Evolutionary conservation across 2,888 invertebrate genomes (phyloP).

Genomic region (Gasteruption jaculator): DNA sequence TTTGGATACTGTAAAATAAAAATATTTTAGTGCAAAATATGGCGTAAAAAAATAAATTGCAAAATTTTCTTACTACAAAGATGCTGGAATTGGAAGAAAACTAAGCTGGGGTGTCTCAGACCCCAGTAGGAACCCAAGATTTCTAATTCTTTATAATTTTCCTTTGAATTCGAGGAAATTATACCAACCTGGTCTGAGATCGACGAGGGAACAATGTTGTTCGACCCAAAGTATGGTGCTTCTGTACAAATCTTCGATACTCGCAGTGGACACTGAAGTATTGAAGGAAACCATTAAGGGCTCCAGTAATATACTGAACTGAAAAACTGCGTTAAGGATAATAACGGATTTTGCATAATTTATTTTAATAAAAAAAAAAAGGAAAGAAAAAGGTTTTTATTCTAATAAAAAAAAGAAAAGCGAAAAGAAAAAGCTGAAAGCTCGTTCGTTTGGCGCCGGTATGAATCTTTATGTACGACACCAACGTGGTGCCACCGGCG

Average conservation of each 20-base stretch:
- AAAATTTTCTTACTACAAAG: too few relatives aligned
- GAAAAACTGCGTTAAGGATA: slow-evolving; percentile 34
- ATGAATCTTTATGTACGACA: too few relatives aligned
- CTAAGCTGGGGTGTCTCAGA: too few relatives aligned
- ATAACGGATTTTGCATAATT: slow-evolving; percentile 2
- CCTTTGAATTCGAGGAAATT: too few relatives aligned
- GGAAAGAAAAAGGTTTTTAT: too few relatives aligned
- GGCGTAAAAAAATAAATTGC: too few relatives aligned
- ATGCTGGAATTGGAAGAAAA: too few relatives aligned
- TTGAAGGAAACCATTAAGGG: slow-evolving; percentile 89
- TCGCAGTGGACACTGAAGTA: slow-evolving; percentile 85
- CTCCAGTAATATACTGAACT: slow-evolving; percentile 90
- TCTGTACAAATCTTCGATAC: slow-evolving; percentile 85
- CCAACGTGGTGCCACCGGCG: too few relatives aligned
- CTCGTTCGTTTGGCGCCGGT: not conserved
- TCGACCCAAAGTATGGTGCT: slow-evolving; percentile 93
- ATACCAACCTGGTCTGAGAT: slow-evolving; percentile 82
- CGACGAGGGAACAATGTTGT: slow-evolving; percentile 91
- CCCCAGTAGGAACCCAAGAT: too few relatives aligned
- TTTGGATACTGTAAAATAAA: too few relatives aligned
- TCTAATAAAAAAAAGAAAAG: slow-evolving; percentile 3
- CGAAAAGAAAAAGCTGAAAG: not conserved
- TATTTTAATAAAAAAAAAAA: not conserved
- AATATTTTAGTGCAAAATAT: too few relatives aligned
- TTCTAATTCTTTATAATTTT: slow-evolving; percentile 5